These are phyloP conservation scores for Cheumatopsyche charites DNA, from an alignment of 1,140 invertebrate species.

Conservation along the genomic window DNA sequence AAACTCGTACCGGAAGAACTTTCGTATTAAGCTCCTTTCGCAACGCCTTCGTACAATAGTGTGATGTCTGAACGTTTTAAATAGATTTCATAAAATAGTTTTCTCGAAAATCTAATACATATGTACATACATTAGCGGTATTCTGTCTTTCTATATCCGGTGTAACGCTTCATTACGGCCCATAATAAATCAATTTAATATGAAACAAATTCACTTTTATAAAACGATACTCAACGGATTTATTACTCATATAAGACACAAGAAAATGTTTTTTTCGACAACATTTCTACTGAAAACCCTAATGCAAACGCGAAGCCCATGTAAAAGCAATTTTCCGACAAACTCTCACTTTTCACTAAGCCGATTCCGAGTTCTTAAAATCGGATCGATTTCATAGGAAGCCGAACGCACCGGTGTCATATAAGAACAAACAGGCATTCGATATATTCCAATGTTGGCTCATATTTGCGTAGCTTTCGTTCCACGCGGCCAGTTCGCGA, in stretches of 20 bases:
- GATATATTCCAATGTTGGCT: not conserved
- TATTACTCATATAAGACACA: no score
- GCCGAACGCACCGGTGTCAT: no score
- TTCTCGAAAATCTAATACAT: not conserved
- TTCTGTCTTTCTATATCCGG: no score
- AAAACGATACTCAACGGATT: no score
- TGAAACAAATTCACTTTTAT: no score
- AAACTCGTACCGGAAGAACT: not conserved
- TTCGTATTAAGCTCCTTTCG: not conserved
- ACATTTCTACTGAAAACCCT: no score
- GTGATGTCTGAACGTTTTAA: not conserved
- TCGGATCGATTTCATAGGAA: not conserved
- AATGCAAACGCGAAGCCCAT: not conserved
- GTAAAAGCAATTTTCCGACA: not conserved
- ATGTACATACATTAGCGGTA: not conserved
- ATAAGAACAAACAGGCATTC: not conserved
- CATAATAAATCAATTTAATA: no score
- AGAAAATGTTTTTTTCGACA: no score
- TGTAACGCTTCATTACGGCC: no score
- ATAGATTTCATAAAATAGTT: not conserved
- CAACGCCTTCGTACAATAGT: not conserved
- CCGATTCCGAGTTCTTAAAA: not conserved
- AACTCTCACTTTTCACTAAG: not conserved
- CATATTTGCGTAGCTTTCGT: constrained; percentile 36
- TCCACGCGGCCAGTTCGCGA: not conserved